Evolutionary conservation across 2,888 invertebrate species (phyloP).

Genomic region (Acronicta aceris): DNA sequence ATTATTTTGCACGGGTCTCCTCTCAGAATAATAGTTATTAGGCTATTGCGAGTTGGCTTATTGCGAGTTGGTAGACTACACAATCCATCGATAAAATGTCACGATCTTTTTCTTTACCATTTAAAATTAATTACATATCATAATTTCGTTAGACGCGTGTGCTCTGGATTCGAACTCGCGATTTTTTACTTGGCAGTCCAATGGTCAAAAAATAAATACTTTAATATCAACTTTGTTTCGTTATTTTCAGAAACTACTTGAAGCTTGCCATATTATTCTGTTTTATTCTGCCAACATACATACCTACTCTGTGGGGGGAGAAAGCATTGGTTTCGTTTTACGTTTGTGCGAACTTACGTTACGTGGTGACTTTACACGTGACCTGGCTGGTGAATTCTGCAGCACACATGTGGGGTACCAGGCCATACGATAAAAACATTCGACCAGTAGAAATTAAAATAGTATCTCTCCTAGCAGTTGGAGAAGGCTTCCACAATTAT

Average conservation of each 20-base stretch:
- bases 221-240: neutral
- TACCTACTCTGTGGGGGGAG: conserved; percentile 36
- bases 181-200: too few species aligned
- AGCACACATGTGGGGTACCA: conserved; percentile 36
- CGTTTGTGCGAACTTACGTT: conserved; percentile 10
- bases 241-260: conserved; percentile 23
- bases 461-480: conserved; percentile 34
- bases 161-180: too few species aligned
- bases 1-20: too few species aligned
- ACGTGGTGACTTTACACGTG: conserved; percentile 8
- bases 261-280: neutral
- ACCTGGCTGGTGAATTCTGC: conserved; percentile 11
- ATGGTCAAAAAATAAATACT: too few species aligned
- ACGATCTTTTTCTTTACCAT: too few species aligned
- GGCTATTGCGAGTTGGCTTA: too few species aligned
- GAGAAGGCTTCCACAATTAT: conserved; percentile 68
- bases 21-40: too few species aligned
- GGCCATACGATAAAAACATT: conserved; percentile 34
- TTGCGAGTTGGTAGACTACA: too few species aligned
- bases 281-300: conserved; percentile 9
- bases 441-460: conserved; percentile 17
- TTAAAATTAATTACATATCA: too few species aligned
- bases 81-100: too few species aligned
- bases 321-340: conserved; percentile 6
- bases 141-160: too few species aligned